Percentiles rank a stretch among this genome's conserved stretches.
These are phyloP conservation scores for Philhelius pedissequus DNA, from an alignment of 2,888 invertebrate species.

Conservation along the genomic window DNA sequence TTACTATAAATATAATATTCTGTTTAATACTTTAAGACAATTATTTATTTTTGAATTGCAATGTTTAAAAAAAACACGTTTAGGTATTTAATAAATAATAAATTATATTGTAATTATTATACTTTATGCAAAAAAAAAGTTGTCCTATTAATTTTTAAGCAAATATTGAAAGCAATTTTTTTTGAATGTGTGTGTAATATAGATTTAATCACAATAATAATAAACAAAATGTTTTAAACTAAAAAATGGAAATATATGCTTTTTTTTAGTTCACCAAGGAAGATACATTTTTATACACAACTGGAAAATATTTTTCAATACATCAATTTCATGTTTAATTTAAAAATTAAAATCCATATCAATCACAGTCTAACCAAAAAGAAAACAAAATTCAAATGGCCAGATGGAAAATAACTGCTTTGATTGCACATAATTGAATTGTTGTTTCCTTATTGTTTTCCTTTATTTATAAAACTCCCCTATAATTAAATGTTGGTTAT, in stretches of 20 bases:
- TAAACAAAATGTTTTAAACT: not conserved
- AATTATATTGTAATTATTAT: not conserved
- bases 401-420: constrained; percentile 50
- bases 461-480: not conserved
- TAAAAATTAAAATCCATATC: not conserved
- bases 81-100: not conserved
- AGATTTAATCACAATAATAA: constrained; percentile 17
- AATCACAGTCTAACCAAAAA: not conserved
- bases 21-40: not conserved
- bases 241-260: too few relatives aligned
- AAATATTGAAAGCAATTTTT: constrained; percentile 39
- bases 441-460: constrained; percentile 31
- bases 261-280: too few relatives aligned
- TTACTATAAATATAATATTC: not conserved
- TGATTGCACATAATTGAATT: constrained; percentile 63
- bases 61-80: not conserved
- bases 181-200: constrained; percentile 51
- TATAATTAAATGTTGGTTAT: constrained; percentile 48
- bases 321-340: not conserved
- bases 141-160: constrained; percentile 60
- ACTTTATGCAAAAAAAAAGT: not conserved
- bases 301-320: not conserved
- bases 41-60: constrained; percentile 1
- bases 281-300: too few relatives aligned
- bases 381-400: constrained; percentile 3